Percentiles rank a stretch among this genome's conserved stretches.
Evolutionary conservation across 2,888 invertebrate genomes (phyloP).

Genomic region (Lottia gigantea): DNA sequence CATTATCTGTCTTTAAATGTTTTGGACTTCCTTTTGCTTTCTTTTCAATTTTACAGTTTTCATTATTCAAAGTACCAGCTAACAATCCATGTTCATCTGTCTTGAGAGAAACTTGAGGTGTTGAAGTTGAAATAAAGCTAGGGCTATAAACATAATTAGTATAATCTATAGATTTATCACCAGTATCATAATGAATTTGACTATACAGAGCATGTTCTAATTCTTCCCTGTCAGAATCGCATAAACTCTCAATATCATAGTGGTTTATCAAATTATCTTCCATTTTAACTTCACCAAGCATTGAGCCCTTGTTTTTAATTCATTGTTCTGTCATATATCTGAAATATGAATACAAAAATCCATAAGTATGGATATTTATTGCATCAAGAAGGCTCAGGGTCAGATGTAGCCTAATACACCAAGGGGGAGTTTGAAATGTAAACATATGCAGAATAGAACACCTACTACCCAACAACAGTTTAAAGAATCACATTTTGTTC

Average conservation of each 20-base stretch:
- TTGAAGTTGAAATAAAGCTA: background rate
- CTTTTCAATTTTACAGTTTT: background rate
- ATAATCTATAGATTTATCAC: background rate
- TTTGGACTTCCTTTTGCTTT: background rate
- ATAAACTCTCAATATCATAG: slow-evolving; percentile 7
- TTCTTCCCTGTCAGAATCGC: slow-evolving; percentile 16
- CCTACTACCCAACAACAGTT: too few relatives aligned
- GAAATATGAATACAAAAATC: too few relatives aligned
- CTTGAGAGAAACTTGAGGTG: background rate
- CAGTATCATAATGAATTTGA: slow-evolving; percentile 28
- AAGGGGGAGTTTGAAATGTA: too few relatives aligned
- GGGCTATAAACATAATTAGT: background rate
- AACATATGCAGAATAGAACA: too few relatives aligned
- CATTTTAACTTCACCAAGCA: too few relatives aligned
- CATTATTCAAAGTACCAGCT: background rate
- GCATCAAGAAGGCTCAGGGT: too few relatives aligned
- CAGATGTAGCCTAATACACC: too few relatives aligned
- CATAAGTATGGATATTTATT: too few relatives aligned
- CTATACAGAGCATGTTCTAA: slow-evolving; percentile 33
- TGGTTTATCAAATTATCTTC: too few relatives aligned
- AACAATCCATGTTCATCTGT: background rate
- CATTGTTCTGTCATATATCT: too few relatives aligned
- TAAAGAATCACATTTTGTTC: too few relatives aligned
- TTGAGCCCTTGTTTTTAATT: too few relatives aligned
- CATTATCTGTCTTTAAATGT: background rate